These are phyloP conservation scores for Lanistes nyassanus DNA, from an alignment of 1,140 invertebrate species.

Conservation along the genomic window DNA sequence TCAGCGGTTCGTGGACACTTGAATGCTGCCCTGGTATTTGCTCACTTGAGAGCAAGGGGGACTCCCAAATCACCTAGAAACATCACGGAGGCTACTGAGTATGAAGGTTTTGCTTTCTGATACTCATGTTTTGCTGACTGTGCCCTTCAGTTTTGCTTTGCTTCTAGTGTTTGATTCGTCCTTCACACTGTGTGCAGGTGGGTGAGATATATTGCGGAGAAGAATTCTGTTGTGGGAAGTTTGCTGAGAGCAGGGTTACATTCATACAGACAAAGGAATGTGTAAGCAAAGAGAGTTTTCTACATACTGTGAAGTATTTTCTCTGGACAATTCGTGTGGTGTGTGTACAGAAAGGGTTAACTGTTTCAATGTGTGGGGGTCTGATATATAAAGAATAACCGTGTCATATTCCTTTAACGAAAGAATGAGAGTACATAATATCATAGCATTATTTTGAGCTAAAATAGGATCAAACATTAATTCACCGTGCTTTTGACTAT, in stretches of 20 bases:
- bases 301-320: neutral
- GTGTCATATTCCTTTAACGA: too few species aligned
- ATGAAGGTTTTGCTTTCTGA: conserved; percentile 33
- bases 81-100: conserved; percentile 45
- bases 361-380: too few species aligned
- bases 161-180: neutral
- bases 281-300: conserved; percentile 42
- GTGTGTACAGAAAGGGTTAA: too few species aligned
- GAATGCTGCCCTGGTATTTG: conserved; percentile 49
- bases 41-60: conserved; percentile 49
- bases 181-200: conserved; percentile 43
- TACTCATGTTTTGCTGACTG: too few species aligned
- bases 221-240: conserved; percentile 50
- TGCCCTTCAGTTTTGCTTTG: neutral
- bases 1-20: conserved; percentile 51
- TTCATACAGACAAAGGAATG: conserved; percentile 48
- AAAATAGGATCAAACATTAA: too few species aligned
- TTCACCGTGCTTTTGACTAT: too few species aligned
- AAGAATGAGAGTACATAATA: too few species aligned
- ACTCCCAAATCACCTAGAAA: conserved; percentile 32
- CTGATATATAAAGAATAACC: too few species aligned
- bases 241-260: conserved; percentile 51
- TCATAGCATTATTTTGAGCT: too few species aligned
- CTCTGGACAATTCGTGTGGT: too few species aligned
- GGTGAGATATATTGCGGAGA: conserved; percentile 58